Conservation (phyloP, 2,113 vertebrate genomes). For the Emydura subglobosa region DNA sequence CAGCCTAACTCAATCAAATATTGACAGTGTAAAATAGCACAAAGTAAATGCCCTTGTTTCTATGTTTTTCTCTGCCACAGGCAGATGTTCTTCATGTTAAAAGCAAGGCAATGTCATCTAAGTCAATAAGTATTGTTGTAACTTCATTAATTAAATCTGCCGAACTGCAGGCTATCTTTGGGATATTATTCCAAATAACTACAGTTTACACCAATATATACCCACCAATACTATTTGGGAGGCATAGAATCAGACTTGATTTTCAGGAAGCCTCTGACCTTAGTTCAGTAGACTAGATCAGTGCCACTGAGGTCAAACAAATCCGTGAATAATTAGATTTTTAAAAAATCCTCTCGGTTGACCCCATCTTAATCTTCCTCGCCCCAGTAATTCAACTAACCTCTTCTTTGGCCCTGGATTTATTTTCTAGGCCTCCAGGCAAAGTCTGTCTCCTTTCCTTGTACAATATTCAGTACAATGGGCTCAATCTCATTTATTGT, state of each 20-base stretch:
- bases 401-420: neutral
- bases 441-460: neutral
- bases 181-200: neutral
- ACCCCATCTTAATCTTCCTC: neutral
- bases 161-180: neutral
- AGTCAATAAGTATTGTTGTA: neutral
- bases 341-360: neutral
- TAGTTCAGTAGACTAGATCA: neutral
- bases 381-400: neutral
- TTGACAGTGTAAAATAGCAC: neutral
- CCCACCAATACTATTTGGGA: neutral
- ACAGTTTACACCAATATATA: neutral
- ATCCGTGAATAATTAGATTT: neutral
- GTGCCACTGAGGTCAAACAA: neutral
- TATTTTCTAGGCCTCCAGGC: neutral
- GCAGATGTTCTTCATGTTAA: neutral
- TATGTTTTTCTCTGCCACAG: neutral
- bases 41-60: neutral
- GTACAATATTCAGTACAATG: neutral
- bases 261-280: neutral
- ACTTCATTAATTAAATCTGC: neutral
- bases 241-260: neutral
- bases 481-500: neutral
- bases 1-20: neutral
- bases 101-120: neutral